Conservation (phyloP, 2,888 invertebrate genomes). For the Trichopoda pennipes region DNA sequence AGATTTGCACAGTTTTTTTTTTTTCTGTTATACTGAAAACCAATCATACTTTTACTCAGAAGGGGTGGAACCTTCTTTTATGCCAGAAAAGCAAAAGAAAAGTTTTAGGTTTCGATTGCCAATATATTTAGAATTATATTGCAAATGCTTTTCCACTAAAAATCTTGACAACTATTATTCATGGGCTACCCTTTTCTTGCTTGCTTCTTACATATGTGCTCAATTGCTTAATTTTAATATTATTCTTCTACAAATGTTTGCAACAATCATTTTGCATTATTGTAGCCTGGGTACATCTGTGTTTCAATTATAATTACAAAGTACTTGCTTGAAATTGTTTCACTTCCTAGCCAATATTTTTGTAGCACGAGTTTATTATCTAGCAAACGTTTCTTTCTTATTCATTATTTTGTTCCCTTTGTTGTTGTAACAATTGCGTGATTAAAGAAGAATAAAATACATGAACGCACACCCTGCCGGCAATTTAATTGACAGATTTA, state of each 20-base stretch:
- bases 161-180: background rate
- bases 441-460: slow-evolving; percentile 53
- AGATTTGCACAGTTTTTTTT: slow-evolving; percentile 13
- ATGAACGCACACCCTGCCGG: slow-evolving; percentile 75
- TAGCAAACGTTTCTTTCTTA: slow-evolving; percentile 35
- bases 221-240: slow-evolving; percentile 62
- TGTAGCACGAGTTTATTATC: slow-evolving; percentile 68
- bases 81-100: background rate
- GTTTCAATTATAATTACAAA: slow-evolving; percentile 61
- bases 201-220: slow-evolving; percentile 24
- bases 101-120: background rate
- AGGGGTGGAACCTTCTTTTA: slow-evolving; percentile 52
- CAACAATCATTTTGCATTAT: slow-evolving; percentile 40
- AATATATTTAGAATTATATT: background rate
- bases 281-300: slow-evolving; percentile 37
- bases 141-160: too few species aligned
- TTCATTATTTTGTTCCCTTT: slow-evolving; percentile 28
- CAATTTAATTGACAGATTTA: slow-evolving; percentile 80
- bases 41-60: slow-evolving; percentile 60
- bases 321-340: slow-evolving; percentile 58
- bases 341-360: slow-evolving; percentile 56
- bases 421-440: slow-evolving; percentile 63
- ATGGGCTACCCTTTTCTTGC: slow-evolving; percentile 10
- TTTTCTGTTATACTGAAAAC: slow-evolving; percentile 33
- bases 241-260: slow-evolving; percentile 10